phyloP scores from a whole-genome alignment of 2,113 vertebrate genomes.

The Siniperca knerii region DNA sequence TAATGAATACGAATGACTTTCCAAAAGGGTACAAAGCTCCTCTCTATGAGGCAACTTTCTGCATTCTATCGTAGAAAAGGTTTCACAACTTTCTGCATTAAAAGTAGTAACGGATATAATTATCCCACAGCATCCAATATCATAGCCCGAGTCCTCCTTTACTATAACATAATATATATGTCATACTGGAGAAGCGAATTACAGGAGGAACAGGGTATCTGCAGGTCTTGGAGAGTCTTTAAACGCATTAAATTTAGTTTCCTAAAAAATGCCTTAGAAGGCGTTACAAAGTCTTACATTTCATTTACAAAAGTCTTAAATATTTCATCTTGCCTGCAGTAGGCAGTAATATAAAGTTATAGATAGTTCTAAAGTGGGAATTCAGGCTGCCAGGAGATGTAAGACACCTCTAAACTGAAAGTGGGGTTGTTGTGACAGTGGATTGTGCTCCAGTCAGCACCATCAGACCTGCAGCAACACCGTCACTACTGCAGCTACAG shows the following conservation, averaged over 20 bases:
- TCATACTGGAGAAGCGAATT: not conserved
- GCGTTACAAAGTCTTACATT: too few species aligned
- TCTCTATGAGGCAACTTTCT: not conserved
- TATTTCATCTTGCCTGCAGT: too few species aligned
- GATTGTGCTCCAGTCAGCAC: too few species aligned
- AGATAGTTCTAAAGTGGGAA: too few species aligned
- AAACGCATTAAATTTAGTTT: not conserved
- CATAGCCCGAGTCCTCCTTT: not conserved
- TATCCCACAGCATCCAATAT: conserved; percentile 6
- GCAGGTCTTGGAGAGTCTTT: not conserved
- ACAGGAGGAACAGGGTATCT: not conserved
- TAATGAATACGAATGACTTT: conserved; percentile 22
- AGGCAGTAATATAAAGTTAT: too few species aligned
- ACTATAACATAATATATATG: not conserved
- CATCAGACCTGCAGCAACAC: too few species aligned
- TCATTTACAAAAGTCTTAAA: too few species aligned
- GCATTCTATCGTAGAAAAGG: too few species aligned
- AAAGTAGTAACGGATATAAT: not conserved
- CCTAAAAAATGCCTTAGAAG: not conserved
- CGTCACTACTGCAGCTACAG: too few species aligned
- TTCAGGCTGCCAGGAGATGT: too few species aligned
- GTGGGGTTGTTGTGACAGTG: too few species aligned
- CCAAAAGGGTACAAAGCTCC: not conserved
- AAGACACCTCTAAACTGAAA: too few species aligned
- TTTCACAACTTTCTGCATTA: not conserved